phyloP scores from a whole-genome alignment of 2,797 vertebrate species.

The Molossus alvarezi region DNA sequence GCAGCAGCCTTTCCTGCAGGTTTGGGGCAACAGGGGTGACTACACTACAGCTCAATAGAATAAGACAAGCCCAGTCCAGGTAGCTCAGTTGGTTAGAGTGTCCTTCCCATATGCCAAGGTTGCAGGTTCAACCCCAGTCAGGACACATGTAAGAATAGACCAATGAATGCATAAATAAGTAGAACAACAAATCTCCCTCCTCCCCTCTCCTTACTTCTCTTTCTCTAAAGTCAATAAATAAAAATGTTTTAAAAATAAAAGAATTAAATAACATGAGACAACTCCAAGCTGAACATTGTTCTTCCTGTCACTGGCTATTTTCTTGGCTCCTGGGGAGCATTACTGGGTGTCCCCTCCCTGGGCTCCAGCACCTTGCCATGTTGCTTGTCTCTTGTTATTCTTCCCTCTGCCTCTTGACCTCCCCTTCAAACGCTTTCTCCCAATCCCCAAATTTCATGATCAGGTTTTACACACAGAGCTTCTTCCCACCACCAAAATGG shows the following conservation, averaged over 20 bases:
- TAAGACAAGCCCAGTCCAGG: background rate
- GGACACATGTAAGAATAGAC: too few relatives aligned
- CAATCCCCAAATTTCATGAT: slow-evolving; percentile 17
- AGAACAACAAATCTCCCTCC: too few relatives aligned
- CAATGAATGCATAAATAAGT: too few relatives aligned
- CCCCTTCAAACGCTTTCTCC: background rate
- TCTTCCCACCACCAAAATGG: slow-evolving; percentile 20
- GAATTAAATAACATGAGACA: background rate
- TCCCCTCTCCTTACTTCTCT: too few relatives aligned
- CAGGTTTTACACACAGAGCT: background rate
- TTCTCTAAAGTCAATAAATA: too few relatives aligned
- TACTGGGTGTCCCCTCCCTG: background rate
- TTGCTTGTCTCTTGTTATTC: background rate
- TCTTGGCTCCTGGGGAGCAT: background rate
- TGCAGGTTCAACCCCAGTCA: too few relatives aligned
- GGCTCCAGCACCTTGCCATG: background rate
- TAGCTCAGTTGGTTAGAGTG: too few relatives aligned
- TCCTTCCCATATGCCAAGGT: too few relatives aligned
- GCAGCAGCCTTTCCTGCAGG: background rate
- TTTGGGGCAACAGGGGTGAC: background rate
- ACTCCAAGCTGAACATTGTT: background rate
- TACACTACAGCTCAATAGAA: background rate
- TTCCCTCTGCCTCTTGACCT: background rate
- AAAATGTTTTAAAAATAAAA: too few relatives aligned
- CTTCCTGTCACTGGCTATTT: background rate